Percentiles rank a stretch among this genome's conserved stretches.
Conservation (phyloP, 2,113 vertebrate species). For the Trichomycterus rosablanca region DNA sequence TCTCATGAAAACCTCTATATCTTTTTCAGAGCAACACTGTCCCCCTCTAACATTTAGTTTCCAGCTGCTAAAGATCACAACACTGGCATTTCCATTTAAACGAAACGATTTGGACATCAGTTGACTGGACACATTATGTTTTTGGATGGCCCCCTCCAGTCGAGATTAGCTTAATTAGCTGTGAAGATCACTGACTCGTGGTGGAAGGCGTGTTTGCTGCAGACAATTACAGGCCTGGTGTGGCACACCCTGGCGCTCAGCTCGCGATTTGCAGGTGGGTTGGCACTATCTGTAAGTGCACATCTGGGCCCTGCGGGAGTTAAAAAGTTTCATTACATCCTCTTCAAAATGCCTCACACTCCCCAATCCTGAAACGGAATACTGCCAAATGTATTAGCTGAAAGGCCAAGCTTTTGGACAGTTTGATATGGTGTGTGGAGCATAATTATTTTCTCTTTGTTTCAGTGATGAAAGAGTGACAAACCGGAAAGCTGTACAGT, state of each 20-base stretch:
- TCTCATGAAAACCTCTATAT: slow-evolving; percentile 20
- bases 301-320: slow-evolving; percentile 60
- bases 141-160: slow-evolving; percentile 60
- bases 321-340: slow-evolving; percentile 57
- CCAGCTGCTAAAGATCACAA: slow-evolving; percentile 30
- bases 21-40: slow-evolving; percentile 14
- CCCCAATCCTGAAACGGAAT: slow-evolving; percentile 40
- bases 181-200: slow-evolving; percentile 65
- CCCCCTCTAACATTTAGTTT: slow-evolving; percentile 36
- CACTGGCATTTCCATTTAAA: slow-evolving; percentile 41
- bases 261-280: slow-evolving; percentile 61
- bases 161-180: slow-evolving; percentile 68
- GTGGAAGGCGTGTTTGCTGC: slow-evolving; percentile 58
- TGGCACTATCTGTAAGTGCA: slow-evolving; percentile 58
- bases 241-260: slow-evolving; percentile 52
- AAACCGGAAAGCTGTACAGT: slow-evolving; percentile 16
- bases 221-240: slow-evolving; percentile 59
- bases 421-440: slow-evolving; percentile 22
- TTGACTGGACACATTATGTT: slow-evolving; percentile 52
- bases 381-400: slow-evolving; percentile 47
- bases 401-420: slow-evolving; percentile 43
- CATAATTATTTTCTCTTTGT: slow-evolving; percentile 45
- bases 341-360: slow-evolving; percentile 56
- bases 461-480: slow-evolving; percentile 34
- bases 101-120: slow-evolving; percentile 48